A percentile compares a stretch with the other conserved stretches of the same genome.
Conservation (phyloP, 2,797 vertebrate genomes). For the Bucorvus abyssinicus region DNA sequence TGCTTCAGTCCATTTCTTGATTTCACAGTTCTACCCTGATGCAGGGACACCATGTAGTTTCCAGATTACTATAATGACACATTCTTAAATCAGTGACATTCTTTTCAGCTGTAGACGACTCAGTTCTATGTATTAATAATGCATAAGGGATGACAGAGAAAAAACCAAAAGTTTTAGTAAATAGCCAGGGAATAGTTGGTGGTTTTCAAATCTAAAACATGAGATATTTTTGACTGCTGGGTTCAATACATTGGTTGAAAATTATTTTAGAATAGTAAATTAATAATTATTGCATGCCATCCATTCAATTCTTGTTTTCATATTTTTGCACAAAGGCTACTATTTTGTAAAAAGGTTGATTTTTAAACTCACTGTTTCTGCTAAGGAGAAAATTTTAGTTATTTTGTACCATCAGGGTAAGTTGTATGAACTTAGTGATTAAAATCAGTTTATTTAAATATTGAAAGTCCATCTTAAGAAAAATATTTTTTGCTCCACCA, state of each 20-base stretch:
- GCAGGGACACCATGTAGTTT: neutral
- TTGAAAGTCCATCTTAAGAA: neutral
- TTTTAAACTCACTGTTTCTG: neutral
- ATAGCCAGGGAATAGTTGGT: neutral
- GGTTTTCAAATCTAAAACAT: neutral
- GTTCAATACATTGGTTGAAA: neutral
- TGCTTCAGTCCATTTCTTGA: neutral
- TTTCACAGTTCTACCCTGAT: neutral
- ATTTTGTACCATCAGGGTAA: neutral
- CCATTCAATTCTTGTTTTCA: neutral
- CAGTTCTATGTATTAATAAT: neutral
- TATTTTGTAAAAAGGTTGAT: neutral
- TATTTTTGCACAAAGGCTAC: neutral
- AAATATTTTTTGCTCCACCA: neutral
- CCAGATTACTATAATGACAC: neutral
- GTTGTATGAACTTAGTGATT: neutral
- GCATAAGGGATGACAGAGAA: neutral
- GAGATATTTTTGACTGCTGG: neutral
- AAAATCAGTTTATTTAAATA: neutral
- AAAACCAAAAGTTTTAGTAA: neutral
- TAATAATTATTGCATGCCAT: neutral
- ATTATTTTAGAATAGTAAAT: neutral
- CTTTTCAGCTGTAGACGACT: neutral
- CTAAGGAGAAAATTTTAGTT: neutral
- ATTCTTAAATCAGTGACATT: neutral